A percentile compares a stretch with the other conserved stretches of the same genome.
phyloP scores from a whole-genome alignment of 1,140 invertebrate genomes.

The Cyclina sinensis region DNA sequence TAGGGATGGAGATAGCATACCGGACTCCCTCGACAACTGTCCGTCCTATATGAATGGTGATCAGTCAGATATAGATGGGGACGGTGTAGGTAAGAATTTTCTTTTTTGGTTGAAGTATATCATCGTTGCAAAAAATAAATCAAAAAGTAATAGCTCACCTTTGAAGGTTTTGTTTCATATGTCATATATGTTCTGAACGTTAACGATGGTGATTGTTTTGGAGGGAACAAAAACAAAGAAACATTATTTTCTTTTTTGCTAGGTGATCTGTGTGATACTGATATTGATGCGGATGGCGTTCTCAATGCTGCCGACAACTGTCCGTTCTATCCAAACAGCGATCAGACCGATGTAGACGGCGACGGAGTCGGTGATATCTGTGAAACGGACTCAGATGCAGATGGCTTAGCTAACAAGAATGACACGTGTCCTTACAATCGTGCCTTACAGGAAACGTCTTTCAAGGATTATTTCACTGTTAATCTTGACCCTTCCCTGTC shows the following conservation, averaged over 20 bases:
- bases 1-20: constrained; percentile 62
- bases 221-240: too few species aligned
- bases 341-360: constrained; percentile 45
- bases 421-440: constrained; percentile 72
- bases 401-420: constrained; percentile 66
- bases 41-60: constrained; percentile 52
- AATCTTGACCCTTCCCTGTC: constrained; percentile 58
- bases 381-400: constrained; percentile 72
- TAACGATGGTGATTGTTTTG: too few species aligned
- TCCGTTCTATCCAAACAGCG: constrained; percentile 87
- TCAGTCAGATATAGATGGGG: constrained; percentile 53
- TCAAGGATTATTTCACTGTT: constrained; percentile 65
- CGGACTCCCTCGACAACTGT: constrained; percentile 53
- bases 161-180: too few species aligned
- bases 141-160: too few species aligned
- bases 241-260: too few species aligned
- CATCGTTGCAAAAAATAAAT: too few species aligned
- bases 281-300: constrained; percentile 94
- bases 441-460: constrained; percentile 40
- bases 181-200: too few species aligned
- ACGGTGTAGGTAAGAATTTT: constrained; percentile 1
- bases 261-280: constrained; percentile 94
- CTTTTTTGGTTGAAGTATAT: too few species aligned
- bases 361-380: constrained; percentile 73
- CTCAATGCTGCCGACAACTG: constrained; percentile 90